phyloP scores from a whole-genome alignment of 2,113 vertebrate species.

The Urocolius indicus region DNA sequence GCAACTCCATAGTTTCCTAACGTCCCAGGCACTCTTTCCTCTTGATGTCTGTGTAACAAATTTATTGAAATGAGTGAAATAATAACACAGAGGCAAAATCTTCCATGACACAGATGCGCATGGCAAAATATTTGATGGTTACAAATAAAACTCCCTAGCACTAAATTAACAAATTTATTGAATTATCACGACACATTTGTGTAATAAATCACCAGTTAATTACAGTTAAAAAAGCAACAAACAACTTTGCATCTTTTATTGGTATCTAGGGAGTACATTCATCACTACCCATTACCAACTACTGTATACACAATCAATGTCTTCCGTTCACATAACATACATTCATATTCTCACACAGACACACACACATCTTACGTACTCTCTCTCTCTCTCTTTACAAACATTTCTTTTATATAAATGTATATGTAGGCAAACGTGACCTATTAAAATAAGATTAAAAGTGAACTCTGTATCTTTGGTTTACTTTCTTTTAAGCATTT shows the following conservation, averaged over 20 bases:
- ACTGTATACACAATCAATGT: background rate
- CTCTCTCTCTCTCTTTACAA: background rate
- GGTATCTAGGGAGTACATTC: background rate
- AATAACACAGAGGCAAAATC: constrained; percentile 12
- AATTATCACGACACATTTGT: constrained; percentile 25
- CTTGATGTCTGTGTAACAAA: constrained; percentile 15
- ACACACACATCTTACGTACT: background rate
- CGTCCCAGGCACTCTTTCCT: background rate
- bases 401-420: background rate
- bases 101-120: background rate
- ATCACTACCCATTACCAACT: background rate
- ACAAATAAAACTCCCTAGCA: constrained; percentile 3
- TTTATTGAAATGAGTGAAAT: constrained; percentile 56
- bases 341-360: background rate
- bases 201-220: constrained; percentile 28
- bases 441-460: background rate
- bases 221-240: background rate
- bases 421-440: background rate
- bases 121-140: constrained; percentile 35
- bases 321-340: background rate
- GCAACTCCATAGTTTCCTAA: background rate
- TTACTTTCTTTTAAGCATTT: background rate
- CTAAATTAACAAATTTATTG: constrained; percentile 19
- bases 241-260: background rate
- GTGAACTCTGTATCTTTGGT: background rate